Percentiles rank a stretch among this genome's conserved stretches.
These are phyloP conservation scores for Clytia hemisphaerica DNA, from an alignment of 30 jellyfish, hydroid and myxozoan species.

Conservation along the genomic window DNA sequence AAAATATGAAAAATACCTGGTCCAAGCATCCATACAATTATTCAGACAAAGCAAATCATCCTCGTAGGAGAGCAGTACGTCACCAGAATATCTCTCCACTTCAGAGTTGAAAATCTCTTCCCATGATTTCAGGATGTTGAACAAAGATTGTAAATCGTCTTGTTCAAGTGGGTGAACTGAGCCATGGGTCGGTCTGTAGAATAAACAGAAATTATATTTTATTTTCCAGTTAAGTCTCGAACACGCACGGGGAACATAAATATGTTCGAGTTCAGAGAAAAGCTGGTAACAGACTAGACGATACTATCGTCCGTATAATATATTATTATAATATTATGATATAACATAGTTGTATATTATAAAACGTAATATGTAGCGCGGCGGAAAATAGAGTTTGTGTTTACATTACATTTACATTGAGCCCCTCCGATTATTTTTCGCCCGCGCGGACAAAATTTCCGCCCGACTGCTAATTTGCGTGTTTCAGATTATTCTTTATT, in stretches of 20 bases:
- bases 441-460: too few species aligned
- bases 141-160: constrained; percentile 20
- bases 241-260: neutral
- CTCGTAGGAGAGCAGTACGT: constrained; percentile 63
- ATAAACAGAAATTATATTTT: neutral
- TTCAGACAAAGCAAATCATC: constrained; percentile 69
- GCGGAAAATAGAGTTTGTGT: too few species aligned
- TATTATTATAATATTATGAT: too few species aligned
- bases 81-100: constrained; percentile 90
- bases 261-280: neutral
- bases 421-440: too few species aligned
- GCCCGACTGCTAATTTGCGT: too few species aligned
- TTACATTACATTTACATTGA: too few species aligned
- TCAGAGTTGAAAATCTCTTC: constrained; percentile 66
- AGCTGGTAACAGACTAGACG: neutral
- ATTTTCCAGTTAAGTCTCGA: neutral
- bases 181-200: constrained; percentile 57
- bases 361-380: too few species aligned
- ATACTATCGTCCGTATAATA: too few species aligned
- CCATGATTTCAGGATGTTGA: constrained; percentile 70
- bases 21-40: constrained; percentile 58
- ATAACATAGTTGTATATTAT: too few species aligned
- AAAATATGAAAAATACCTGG: too few species aligned
- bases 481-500: too few species aligned
- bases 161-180: constrained; percentile 62